These are phyloP conservation scores for Papilio helenus DNA, from an alignment of 1,140 invertebrate genomes.

Conservation along the genomic window DNA sequence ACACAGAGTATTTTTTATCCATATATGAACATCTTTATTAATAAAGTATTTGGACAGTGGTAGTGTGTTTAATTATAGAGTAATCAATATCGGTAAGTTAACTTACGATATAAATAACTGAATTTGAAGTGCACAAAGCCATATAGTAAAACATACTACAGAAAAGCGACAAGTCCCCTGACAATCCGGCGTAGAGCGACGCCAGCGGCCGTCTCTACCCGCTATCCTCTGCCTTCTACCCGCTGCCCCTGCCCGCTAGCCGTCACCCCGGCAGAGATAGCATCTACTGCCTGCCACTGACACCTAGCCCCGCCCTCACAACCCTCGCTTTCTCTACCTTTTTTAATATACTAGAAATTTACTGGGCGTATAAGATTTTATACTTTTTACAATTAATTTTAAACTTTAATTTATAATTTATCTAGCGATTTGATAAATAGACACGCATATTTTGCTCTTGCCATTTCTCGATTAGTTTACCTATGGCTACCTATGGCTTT, in stretches of 20 bases:
- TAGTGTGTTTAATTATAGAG: background rate
- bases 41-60: background rate
- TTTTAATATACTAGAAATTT: constrained; percentile 52
- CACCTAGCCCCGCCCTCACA: constrained; percentile 75
- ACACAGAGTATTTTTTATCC: too few relatives aligned
- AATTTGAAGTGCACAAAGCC: background rate
- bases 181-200: background rate
- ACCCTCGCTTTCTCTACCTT: constrained; percentile 62
- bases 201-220: background rate
- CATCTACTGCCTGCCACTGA: constrained; percentile 72
- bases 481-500: too few relatives aligned
- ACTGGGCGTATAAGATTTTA: background rate
- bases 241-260: background rate
- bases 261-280: constrained; percentile 66
- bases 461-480: background rate
- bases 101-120: background rate
- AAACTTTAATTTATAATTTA: too few relatives aligned
- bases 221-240: background rate
- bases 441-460: too few relatives aligned
- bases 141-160: background rate
- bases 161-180: background rate
- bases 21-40: too few relatives aligned
- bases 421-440: too few relatives aligned
- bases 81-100: background rate
- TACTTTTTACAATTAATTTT: background rate